Evolutionary conservation across 2,888 invertebrate genomes (phyloP), one percentile per base, ranked within the genome.

Genomic region (Podotricha telesiphe): DNA sequence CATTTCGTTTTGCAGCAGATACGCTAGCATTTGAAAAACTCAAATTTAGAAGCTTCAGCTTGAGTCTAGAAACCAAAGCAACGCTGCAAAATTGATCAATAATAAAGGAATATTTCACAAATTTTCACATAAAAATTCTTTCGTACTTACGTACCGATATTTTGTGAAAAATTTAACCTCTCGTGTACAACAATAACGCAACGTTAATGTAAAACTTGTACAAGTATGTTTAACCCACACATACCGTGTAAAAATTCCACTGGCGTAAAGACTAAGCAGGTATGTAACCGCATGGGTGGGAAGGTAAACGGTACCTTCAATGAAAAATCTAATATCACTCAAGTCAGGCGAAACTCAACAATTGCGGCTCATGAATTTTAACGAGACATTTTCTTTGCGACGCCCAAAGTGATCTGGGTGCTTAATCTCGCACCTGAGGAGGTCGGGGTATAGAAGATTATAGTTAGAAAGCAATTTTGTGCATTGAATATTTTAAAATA

Each of bases 331-430:
- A 87, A 88, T 88, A 87, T 86, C 85, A 85, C 83, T 87, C 85
- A 85, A 82, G 80, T 78, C 78, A 67, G 76, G 78, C 73, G 80
- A 80, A 79, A 80, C 82, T 83, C 83, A 80, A 86, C 86, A 86
- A 88, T 88, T 86, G 85, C 80, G 75, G 73, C 84, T 89, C 89
- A 88, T 89, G 88, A 89, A 89, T 88, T 87, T 89, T 87, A 88
- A 88, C 81, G 79, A 86, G 86, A 76, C 80, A 86, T 87, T 88
- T 87, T 86, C 87, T 86, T 87, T 85, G 80, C 79, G 79, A 77
- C 76, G 79, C 78, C 80, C 78, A 78, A 81, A 82, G 79, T 82
- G 78, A 81, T 80, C 77, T 77, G 53, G 77, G 77, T 77, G 80
- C 79, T 85, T 84, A 84, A 80, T 82, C 77, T 78, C 76, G 73